Percentiles rank a stretch among this genome's conserved stretches.
phyloP scores from a whole-genome alignment of 2,888 invertebrate genomes.

The Hirtodrosophila alboralis region DNA sequence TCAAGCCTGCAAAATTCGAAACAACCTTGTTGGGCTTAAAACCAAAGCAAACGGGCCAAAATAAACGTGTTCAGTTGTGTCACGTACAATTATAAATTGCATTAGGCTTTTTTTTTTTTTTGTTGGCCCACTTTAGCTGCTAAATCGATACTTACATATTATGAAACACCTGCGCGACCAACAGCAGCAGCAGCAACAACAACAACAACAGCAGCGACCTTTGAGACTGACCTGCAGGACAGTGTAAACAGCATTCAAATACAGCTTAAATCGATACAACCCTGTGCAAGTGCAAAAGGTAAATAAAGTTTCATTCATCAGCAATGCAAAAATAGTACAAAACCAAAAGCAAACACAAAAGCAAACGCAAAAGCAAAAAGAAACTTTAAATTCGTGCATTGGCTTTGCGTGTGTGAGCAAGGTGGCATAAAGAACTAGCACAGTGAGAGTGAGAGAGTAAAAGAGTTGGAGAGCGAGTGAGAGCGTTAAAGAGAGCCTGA shows the following conservation, averaged over 20 bases:
- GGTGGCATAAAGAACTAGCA: constrained; percentile 24
- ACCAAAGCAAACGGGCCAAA: constrained; percentile 11
- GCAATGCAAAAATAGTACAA: constrained; percentile 2
- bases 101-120: constrained; percentile 35
- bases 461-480: constrained; percentile 6
- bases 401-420: constrained; percentile 21
- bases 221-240: constrained; percentile 32
- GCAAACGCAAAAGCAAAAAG: constrained; percentile 10
- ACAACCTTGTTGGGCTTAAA: constrained; percentile 36
- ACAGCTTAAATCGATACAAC: constrained; percentile 19
- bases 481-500: constrained; percentile 15
- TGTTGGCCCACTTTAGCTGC: constrained; percentile 46
- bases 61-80: constrained; percentile 11
- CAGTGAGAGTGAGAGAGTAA: constrained; percentile 11
- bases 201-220: constrained; percentile 18
- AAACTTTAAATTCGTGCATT: constrained; percentile 4
- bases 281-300: constrained; percentile 34
- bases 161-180: constrained; percentile 65
- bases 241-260: constrained; percentile 16
- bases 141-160: constrained; percentile 68
- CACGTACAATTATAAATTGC: constrained; percentile 39
- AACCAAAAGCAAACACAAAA: constrained; percentile 10
- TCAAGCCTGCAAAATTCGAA: constrained; percentile 32
- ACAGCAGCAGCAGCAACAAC: constrained; percentile 1
- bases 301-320: constrained; percentile 26